A percentile compares a stretch with the other conserved stretches of the same genome.
Conservation (phyloP, 2,888 invertebrate species). For the Cephus runcator region DNA sequence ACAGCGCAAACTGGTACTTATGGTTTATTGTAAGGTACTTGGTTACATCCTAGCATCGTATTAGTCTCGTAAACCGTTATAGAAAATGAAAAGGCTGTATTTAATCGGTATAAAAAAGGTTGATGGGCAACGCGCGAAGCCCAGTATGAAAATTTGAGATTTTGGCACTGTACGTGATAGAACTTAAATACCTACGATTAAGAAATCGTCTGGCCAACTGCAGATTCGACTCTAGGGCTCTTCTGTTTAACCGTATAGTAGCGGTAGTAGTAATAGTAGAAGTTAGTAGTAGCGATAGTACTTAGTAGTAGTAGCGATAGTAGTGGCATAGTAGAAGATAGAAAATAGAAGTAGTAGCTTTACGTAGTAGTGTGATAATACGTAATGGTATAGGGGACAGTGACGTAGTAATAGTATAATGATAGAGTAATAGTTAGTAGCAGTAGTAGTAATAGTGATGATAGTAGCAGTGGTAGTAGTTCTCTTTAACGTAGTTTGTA, state of each 20-base stretch:
- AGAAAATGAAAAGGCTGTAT: constrained; percentile 40
- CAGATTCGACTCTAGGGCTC: constrained; percentile 47
- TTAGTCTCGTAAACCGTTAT: constrained; percentile 39
- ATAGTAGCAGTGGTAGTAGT: constrained; percentile 2
- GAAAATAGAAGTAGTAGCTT: not conserved
- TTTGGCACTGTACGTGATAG: constrained; percentile 52
- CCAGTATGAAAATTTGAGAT: not conserved
- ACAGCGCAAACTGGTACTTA: not conserved
- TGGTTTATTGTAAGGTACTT: constrained; percentile 27
- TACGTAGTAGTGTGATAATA: not conserved
- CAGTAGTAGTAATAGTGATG: not conserved
- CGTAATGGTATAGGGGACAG: not conserved
- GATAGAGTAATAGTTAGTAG: not conserved
- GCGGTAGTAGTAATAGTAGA: constrained; percentile 30
- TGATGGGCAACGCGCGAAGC: not conserved
- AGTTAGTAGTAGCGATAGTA: not conserved
- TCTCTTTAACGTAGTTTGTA: not conserved
- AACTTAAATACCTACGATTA: constrained; percentile 32
- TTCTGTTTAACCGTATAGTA: constrained; percentile 19
- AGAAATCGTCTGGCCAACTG: constrained; percentile 27
- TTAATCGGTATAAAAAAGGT: constrained; percentile 20
- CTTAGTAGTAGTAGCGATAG: constrained; percentile 4
- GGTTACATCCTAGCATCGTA: constrained; percentile 33
- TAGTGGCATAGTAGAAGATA: constrained; percentile 9
- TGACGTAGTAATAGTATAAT: not conserved